Percentiles rank a stretch among this genome's conserved stretches.
These are phyloP conservation scores for Synergus gifuensis DNA, from an alignment of 2,888 invertebrate genomes.

Conservation along the genomic window DNA sequence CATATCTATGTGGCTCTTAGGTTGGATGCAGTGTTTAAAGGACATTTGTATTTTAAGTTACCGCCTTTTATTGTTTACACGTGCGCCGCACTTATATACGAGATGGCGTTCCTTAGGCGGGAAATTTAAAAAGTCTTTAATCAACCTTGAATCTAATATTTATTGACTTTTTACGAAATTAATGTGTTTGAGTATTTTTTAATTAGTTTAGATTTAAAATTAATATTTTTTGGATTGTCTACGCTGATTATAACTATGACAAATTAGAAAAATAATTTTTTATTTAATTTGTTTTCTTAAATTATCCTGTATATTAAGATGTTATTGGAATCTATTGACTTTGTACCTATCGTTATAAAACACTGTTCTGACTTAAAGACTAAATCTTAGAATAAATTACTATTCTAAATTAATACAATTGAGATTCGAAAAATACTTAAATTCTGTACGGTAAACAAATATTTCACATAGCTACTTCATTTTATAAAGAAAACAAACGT, in stretches of 20 bases:
- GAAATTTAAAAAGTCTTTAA: background rate
- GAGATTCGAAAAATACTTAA: background rate
- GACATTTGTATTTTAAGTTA: slow-evolving; percentile 55
- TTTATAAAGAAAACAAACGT: background rate
- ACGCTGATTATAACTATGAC: background rate
- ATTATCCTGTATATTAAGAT: background rate
- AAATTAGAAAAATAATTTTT: background rate
- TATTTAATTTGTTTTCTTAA: background rate
- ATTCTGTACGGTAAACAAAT: background rate
- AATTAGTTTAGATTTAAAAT: background rate
- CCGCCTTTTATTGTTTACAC: slow-evolving; percentile 47
- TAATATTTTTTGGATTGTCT: background rate
- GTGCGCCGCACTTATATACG: background rate
- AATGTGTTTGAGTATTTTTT: background rate
- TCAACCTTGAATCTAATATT: background rate
- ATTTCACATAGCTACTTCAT: background rate
- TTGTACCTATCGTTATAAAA: background rate
- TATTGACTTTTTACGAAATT: background rate
- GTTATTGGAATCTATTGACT: background rate
- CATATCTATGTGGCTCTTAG: background rate
- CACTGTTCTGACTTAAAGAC: background rate
- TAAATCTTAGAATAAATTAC: background rate
- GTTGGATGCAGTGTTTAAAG: slow-evolving; percentile 59
- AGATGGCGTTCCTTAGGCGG: background rate
- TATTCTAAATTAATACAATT: background rate